Percentiles rank a stretch among this genome's conserved stretches.
These are phyloP conservation scores for Bettongia penicillata DNA, from an alignment of 2,113 vertebrate species.

Conservation along the genomic window DNA sequence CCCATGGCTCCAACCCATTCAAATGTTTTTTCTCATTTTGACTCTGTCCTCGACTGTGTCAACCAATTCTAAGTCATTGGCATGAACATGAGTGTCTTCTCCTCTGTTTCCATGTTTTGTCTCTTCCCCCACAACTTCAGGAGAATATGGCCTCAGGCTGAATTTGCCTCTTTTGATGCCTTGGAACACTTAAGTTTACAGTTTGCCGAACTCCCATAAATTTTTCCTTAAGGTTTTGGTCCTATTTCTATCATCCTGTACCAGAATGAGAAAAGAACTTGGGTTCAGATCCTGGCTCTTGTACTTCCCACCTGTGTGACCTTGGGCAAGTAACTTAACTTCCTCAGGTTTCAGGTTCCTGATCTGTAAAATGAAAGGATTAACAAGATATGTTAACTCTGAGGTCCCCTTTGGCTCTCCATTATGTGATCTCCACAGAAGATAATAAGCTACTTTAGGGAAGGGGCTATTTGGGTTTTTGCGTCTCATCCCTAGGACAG, in stretches of 20 bases:
- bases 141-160: too few species aligned
- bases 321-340: background rate
- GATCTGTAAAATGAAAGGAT: background rate
- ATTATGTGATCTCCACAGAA: background rate
- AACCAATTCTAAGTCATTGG: accelerated
- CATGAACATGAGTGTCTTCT: background rate
- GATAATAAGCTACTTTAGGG: background rate
- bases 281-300: background rate
- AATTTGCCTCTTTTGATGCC: too few species aligned
- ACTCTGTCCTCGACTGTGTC: background rate
- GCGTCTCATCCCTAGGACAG: background rate
- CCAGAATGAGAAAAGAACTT: background rate
- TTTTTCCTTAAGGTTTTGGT: background rate
- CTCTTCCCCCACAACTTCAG: background rate
- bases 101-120: background rate
- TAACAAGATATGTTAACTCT: background rate
- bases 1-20: too few species aligned
- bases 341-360: background rate
- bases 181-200: background rate
- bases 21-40: background rate
- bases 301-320: background rate
- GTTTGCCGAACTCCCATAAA: background rate
- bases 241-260: background rate
- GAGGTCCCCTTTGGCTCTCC: background rate
- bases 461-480: too few species aligned